These are phyloP conservation scores for Schizaphis graminum DNA, from an alignment of 2,888 invertebrate species.

Conservation along the genomic window DNA sequence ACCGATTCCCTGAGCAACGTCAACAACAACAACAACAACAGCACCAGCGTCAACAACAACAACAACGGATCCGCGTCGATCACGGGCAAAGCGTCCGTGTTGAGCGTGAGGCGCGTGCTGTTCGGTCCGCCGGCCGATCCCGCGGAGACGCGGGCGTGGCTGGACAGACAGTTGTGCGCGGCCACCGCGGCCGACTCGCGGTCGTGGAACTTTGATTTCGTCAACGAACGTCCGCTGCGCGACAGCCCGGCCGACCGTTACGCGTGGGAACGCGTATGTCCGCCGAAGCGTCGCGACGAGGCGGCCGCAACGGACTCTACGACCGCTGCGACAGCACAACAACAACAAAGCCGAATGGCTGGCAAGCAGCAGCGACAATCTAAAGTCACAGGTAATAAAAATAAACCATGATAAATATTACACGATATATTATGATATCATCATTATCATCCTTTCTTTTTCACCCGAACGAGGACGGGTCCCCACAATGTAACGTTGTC, in stretches of 20 bases:
- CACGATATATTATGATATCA: neutral
- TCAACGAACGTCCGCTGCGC: slow-evolving; percentile 50
- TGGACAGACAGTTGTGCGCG: slow-evolving; percentile 28
- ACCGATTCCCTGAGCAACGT: slow-evolving; percentile 56
- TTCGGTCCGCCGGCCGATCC: slow-evolving; percentile 58
- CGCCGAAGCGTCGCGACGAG: neutral
- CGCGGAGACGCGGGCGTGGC: slow-evolving; percentile 56
- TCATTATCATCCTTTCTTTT: neutral
- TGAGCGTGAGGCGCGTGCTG: slow-evolving; percentile 54
- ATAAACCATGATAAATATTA: neutral
- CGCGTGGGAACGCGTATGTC: slow-evolving; percentile 53
- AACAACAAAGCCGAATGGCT: too few species aligned
- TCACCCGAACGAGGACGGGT: neutral
- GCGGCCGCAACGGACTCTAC: neutral
- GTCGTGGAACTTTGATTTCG: slow-evolving; percentile 58
- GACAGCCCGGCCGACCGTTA: slow-evolving; percentile 59
- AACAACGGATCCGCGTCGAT: neutral
- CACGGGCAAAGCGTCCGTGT: slow-evolving; percentile 37
- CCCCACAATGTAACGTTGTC: neutral
- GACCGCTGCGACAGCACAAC: neutral
- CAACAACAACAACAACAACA: slow-evolving; percentile 48
- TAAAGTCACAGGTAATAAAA: slow-evolving; percentile 50
- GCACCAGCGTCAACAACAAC: neutral
- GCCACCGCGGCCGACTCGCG: neutral
- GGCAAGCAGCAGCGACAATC: slow-evolving; percentile 31